Percentiles rank a stretch among this genome's conserved stretches.
phyloP scores from a whole-genome alignment of 1,140 invertebrate species.

The Drosophila paulistorum region DNA sequence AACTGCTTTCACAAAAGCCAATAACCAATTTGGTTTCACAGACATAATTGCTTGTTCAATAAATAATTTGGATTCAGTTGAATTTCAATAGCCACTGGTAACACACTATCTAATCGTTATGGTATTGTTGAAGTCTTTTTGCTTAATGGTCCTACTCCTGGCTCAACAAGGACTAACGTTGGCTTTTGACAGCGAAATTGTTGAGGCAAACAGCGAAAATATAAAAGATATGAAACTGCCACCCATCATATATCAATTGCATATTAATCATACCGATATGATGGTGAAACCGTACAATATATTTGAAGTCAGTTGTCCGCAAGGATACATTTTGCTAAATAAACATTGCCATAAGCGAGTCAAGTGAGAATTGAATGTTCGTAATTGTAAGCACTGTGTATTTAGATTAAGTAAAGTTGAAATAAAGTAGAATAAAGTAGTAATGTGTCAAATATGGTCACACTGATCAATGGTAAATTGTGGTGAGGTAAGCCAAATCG shows the following conservation, averaged over 20 bases:
- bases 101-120: background rate
- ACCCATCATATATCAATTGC: constrained; percentile 21
- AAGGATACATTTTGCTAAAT: constrained; percentile 68
- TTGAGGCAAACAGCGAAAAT: constrained; percentile 42
- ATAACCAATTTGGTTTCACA: background rate
- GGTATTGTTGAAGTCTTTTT: background rate
- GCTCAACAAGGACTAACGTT: background rate
- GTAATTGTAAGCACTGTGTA: background rate
- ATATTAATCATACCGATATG: constrained; percentile 29
- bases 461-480: background rate
- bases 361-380: constrained; percentile 7
- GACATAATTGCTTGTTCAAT: constrained; percentile 18
- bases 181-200: constrained; percentile 58
- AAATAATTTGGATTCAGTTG: constrained; percentile 45
- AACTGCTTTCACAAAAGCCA: constrained; percentile 58
- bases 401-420: background rate
- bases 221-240: constrained; percentile 2
- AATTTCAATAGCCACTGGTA: background rate
- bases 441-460: background rate
- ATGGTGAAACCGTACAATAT: constrained; percentile 71
- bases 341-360: constrained; percentile 74
- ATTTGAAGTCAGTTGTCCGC: constrained; percentile 64
- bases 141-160: constrained; percentile 26
- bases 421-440: background rate
- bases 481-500: too few species aligned